phyloP scores from a whole-genome alignment of 2,797 vertebrate species.

The Scarus forsteni region DNA sequence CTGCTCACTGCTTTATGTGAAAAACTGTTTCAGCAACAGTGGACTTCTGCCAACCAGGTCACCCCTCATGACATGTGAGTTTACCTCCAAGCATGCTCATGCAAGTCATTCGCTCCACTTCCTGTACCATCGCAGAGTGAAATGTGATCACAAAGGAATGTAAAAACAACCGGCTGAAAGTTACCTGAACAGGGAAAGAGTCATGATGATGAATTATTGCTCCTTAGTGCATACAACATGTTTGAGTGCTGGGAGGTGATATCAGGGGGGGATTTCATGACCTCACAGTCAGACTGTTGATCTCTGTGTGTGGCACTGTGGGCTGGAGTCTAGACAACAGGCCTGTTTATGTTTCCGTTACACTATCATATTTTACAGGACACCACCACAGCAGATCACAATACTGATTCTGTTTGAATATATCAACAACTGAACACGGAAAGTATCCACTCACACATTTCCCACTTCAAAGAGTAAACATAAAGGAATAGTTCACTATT shows the following conservation, averaged over 20 bases:
- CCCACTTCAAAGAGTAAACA: constrained; percentile 18
- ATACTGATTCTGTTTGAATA: too few species aligned
- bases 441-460: constrained; percentile 52
- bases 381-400: constrained; percentile 36
- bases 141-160: constrained; percentile 45
- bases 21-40: neutral
- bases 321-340: constrained; percentile 25
- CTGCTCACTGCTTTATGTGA: too few species aligned
- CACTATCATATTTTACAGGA: constrained; percentile 13
- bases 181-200: constrained; percentile 42
- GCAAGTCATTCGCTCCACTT: constrained; percentile 39
- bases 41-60: constrained; percentile 31
- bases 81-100: constrained; percentile 27
- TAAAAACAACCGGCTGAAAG: constrained; percentile 30
- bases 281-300: constrained; percentile 29
- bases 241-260: constrained; percentile 20
- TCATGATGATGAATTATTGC: constrained; percentile 22
- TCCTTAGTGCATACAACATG: neutral
- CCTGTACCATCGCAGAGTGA: constrained; percentile 28
- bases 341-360: neutral
- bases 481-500: too few species aligned
- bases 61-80: constrained; percentile 5
- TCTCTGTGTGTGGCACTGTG: constrained; percentile 22
- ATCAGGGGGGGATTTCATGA: constrained; percentile 20
- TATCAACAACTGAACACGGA: constrained; percentile 34